These are phyloP conservation scores for Oriolus oriolus DNA, from an alignment of 2,113 vertebrate genomes.

Conservation along the genomic window DNA sequence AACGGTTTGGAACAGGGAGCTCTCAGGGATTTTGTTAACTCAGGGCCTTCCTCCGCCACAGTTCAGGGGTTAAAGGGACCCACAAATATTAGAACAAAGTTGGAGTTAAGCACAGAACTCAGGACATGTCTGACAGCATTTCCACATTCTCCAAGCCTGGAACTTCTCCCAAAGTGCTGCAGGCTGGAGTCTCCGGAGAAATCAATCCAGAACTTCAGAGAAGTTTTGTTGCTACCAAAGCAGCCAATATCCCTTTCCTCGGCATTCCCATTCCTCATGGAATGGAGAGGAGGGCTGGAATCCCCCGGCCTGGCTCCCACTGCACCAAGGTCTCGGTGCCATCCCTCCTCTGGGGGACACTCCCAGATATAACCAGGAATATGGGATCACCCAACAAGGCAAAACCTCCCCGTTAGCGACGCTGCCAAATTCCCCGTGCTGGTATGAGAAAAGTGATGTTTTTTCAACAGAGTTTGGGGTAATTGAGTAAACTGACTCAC, in stretches of 20 bases:
- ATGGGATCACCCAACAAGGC: neutral
- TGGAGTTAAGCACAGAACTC: conserved; percentile 42
- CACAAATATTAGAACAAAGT: neutral
- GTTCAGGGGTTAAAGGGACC: conserved; percentile 44
- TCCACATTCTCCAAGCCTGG: conserved; percentile 1
- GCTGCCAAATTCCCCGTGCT: neutral
- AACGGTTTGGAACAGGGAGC: neutral
- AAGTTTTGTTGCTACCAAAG: neutral
- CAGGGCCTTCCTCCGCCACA: neutral
- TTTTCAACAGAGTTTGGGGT: neutral
- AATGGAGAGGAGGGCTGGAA: neutral
- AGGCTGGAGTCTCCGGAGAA: neutral
- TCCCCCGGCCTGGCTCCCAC: neutral
- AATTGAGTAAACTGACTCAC: neutral
- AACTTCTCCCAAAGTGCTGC: neutral
- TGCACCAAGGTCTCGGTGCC: accelerated
- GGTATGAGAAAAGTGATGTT: neutral
- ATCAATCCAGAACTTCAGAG: neutral
- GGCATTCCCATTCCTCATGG: accelerated
- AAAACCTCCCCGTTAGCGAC: accelerated
- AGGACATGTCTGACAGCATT: conserved; percentile 41
- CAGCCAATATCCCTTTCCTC: neutral
- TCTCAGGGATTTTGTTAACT: neutral
- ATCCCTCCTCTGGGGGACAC: neutral
- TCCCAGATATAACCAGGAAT: neutral